Conservation (phyloP, 2,113 vertebrate genomes). For the Leptosomus discolor region DNA sequence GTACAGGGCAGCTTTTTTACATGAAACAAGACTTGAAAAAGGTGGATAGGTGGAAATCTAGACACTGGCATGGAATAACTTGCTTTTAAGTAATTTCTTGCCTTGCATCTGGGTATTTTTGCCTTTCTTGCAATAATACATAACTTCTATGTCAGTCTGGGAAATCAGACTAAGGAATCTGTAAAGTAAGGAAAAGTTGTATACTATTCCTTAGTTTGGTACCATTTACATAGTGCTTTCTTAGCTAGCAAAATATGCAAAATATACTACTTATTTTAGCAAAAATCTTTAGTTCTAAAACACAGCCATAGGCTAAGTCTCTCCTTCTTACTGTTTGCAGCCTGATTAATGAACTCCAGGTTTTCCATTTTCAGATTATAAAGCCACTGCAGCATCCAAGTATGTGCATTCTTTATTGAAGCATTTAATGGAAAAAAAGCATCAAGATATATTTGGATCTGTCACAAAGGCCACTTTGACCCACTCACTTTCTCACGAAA, state of each 20-base stretch:
- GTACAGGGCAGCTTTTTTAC: not conserved
- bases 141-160: not conserved
- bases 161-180: not conserved
- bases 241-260: not conserved
- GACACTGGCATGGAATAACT: not conserved
- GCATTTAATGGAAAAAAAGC: not conserved
- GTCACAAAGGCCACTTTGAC: not conserved
- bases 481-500: not conserved
- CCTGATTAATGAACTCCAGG: constrained; percentile 14
- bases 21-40: not conserved
- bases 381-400: constrained; percentile 1
- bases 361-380: constrained; percentile 12
- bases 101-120: not conserved
- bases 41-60: not conserved
- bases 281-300: constrained; percentile 23
- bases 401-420: not conserved
- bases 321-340: not conserved
- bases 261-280: not conserved
- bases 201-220: not conserved
- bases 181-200: not conserved
- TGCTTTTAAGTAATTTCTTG: not conserved
- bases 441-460: not conserved
- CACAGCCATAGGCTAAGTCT: not conserved
- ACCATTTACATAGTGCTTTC: not conserved
- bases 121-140: not conserved